Evolutionary conservation across 2,888 invertebrate species (phyloP).

Genomic region (Ormyrus nitidulus): DNA sequence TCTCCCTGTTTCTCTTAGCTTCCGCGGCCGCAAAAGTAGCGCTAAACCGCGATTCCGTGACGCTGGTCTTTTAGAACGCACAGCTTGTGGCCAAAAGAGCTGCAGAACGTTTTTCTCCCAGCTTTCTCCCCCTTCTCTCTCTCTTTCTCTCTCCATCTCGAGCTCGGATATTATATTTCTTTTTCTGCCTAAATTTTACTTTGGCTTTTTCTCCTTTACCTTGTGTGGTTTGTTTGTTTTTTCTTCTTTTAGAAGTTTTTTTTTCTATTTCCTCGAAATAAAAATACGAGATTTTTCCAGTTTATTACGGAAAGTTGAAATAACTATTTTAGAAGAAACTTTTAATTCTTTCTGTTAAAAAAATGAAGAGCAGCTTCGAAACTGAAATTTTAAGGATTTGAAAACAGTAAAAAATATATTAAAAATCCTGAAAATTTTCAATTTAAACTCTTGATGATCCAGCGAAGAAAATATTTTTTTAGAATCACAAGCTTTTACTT

Average conservation of each 20-base stretch:
- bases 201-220: not conserved
- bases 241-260: not conserved
- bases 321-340: no score
- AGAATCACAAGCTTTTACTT: no score
- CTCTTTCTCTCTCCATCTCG: not conserved
- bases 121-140: not conserved
- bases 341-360: no score
- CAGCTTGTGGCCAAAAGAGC: conserved; percentile 18
- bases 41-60: conserved; percentile 17
- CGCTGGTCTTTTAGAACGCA: conserved; percentile 16
- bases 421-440: no score
- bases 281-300: no score
- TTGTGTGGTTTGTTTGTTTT: not conserved
- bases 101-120: conserved; percentile 5
- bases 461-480: no score
- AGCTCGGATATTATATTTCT: not conserved
- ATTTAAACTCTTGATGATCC: no score
- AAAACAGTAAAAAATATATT: no score
- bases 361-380: no score
- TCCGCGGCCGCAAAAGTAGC: not conserved
- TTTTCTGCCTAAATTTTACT: not conserved
- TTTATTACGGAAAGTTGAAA: no score
- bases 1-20: not conserved
- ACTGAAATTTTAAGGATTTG: no score
- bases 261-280: no score